A percentile compares a stretch with the other conserved stretches of the same genome.
phyloP scores from a whole-genome alignment of 1,140 invertebrate species.

The Bombus affinis region DNA sequence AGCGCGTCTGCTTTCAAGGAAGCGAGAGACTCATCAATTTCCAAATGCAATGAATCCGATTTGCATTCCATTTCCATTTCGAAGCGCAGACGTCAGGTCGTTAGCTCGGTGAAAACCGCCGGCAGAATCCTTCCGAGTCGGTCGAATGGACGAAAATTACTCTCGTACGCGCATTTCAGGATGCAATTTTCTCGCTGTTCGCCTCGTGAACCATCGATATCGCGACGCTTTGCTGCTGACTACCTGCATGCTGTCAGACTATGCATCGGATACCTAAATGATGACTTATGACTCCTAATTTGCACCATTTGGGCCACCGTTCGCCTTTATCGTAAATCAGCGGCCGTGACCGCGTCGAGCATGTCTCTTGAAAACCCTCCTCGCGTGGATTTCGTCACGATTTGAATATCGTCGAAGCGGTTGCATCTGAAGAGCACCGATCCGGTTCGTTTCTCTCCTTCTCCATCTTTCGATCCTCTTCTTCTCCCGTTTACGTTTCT shows the following conservation, averaged over 20 bases:
- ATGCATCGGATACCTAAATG: conserved; percentile 46
- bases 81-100: conserved; percentile 30
- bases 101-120: conserved; percentile 34
- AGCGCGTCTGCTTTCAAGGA: neutral
- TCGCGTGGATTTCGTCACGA: conserved; percentile 21
- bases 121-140: conserved; percentile 30
- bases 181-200: conserved; percentile 52
- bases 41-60: conserved; percentile 47
- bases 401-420: conserved; percentile 51
- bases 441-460: neutral
- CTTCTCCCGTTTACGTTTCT: too few relatives aligned
- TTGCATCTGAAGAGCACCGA: neutral
- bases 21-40: conserved; percentile 40
- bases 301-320: conserved; percentile 42
- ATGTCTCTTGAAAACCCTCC: neutral
- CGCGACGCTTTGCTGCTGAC: too few relatives aligned
- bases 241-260: neutral
- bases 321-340: conserved; percentile 46
- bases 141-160: conserved; percentile 49
- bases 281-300: conserved; percentile 59
- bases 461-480: neutral
- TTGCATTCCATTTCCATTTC: conserved; percentile 49
- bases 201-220: neutral
- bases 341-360: conserved; percentile 22
- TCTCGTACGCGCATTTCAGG: conserved; percentile 34